These are phyloP conservation scores for Ovis aries DNA, from an alignment of 2,113 vertebrate species.

Conservation along the genomic window ARS-UI_Ramb_v3.0 NC_056071.1:4961001-4961500, in stretches of 20 bases:
- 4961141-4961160: background rate
- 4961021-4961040: background rate
- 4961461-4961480: background rate
- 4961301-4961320: background rate
- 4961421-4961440: background rate
- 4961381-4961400: background rate
- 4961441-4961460: accelerated
- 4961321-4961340: background rate
- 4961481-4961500: background rate
- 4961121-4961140: background rate
- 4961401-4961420: background rate
- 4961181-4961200: background rate
- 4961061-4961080: background rate
- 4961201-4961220: background rate
- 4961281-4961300: background rate
- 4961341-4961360: background rate
- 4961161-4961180: background rate
- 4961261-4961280: background rate
- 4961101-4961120: background rate
- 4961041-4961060: background rate
- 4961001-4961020: background rate
- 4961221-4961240: background rate
- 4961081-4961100: background rate
- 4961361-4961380: background rate
- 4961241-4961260: background rate